Conservation (phyloP, 2,113 vertebrate genomes). For the Anser brachyrhynchus region DNA sequence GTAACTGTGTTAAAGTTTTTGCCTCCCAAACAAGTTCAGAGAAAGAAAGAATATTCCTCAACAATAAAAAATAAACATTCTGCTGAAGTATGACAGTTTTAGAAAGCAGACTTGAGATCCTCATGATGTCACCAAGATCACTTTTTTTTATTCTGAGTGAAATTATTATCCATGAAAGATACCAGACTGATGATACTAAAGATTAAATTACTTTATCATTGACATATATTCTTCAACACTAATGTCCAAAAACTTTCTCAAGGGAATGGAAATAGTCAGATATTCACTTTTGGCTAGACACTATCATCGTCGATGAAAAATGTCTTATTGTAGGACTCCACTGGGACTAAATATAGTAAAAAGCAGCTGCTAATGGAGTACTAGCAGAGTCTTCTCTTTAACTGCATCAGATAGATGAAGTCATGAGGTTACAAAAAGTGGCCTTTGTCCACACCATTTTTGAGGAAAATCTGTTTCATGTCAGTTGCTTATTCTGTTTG, state of each 20-base stretch:
- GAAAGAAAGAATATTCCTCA: background rate
- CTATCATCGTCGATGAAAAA: background rate
- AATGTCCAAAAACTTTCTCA: background rate
- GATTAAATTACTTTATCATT: background rate
- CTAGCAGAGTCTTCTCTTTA: background rate
- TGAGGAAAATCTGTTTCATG: background rate
- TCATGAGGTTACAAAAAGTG: background rate
- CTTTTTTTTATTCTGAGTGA: background rate
- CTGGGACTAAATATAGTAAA: background rate
- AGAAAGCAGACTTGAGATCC: background rate
- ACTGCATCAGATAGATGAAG: background rate
- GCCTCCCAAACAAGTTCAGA: background rate
- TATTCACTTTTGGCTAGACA: background rate
- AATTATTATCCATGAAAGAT: background rate
- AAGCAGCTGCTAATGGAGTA: background rate
- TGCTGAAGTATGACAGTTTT: background rate
- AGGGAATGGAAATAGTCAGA: background rate
- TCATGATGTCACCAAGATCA: background rate
- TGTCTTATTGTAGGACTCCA: background rate
- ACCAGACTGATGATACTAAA: background rate
- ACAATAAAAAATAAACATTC: background rate
- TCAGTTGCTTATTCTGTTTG: background rate
- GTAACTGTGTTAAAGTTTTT: background rate
- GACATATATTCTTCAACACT: background rate
- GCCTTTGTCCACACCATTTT: background rate